Conservation (phyloP, 2,888 invertebrate species). For the Hemaris fuciformis region DNA sequence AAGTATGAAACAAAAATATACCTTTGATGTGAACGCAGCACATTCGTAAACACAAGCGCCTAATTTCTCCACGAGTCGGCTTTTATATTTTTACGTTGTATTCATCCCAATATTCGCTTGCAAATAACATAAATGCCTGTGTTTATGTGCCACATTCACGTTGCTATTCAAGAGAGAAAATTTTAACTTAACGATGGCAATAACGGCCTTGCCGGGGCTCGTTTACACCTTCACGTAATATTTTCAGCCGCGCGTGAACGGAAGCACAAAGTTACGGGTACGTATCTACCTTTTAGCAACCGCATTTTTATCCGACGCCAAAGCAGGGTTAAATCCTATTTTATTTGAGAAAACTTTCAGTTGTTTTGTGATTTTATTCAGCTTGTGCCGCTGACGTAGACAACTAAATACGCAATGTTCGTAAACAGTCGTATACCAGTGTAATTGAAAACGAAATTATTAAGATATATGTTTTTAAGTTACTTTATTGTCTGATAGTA, state of each 20-base stretch:
- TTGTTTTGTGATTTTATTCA: constrained; percentile 28
- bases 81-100: constrained; percentile 34
- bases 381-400: constrained; percentile 9
- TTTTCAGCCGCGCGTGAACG: constrained; percentile 56
- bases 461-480: no score
- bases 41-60: constrained; percentile 20
- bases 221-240: constrained; percentile 67
- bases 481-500: no score
- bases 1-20: background rate
- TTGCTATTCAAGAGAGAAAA: constrained; percentile 64
- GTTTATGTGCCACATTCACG: constrained; percentile 61
- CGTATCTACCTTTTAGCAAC: constrained; percentile 44
- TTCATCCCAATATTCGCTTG: constrained; percentile 53
- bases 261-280: constrained; percentile 52
- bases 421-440: no score
- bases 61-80: constrained; percentile 23
- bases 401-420: constrained; percentile 8
- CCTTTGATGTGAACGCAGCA: constrained; percentile 7
- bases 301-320: constrained; percentile 43
- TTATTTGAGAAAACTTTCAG: constrained; percentile 41
- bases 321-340: constrained; percentile 39
- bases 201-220: constrained; percentile 59
- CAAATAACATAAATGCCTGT: constrained; percentile 62
- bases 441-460: no score
- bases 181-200: constrained; percentile 71